phyloP scores from a whole-genome alignment of 2,797 vertebrate species.

The Tapirus indicus region DNA sequence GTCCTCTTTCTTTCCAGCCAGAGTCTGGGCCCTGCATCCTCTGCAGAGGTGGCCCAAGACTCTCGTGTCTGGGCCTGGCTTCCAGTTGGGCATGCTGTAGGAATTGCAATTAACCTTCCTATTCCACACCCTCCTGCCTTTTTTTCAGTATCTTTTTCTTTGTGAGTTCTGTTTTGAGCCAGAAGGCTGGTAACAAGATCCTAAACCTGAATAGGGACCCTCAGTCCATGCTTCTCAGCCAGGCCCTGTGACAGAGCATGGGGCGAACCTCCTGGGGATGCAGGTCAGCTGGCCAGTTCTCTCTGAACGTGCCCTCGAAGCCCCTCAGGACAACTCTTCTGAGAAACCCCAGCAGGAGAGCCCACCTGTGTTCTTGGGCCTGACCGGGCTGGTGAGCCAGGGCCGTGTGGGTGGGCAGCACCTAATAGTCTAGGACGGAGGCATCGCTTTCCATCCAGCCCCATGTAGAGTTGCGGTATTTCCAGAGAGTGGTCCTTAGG shows the following conservation, averaged over 20 bases:
- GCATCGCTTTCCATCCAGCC: fast-evolving
- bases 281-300: neutral
- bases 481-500: neutral
- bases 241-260: neutral
- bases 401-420: fast-evolving
- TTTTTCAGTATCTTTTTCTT: neutral
- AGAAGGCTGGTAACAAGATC: slow-evolving; percentile 28
- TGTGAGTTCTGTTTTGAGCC: neutral
- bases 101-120: neutral
- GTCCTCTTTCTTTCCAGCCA: slow-evolving; percentile 45
- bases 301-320: neutral
- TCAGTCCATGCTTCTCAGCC: too few species aligned
- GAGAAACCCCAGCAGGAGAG: neutral
- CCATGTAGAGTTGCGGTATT: neutral
- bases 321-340: fast-evolving
- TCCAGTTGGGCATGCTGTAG: slow-evolving; percentile 47
- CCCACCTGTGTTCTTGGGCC: fast-evolving
- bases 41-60: neutral
- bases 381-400: neutral
- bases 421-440: neutral
- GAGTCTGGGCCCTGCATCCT: slow-evolving; percentile 53
- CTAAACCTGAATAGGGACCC: neutral
- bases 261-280: neutral
- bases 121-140: neutral
- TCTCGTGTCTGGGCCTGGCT: neutral